phyloP scores from a whole-genome alignment of 2,797 vertebrate species.

The Pangasius macronema region DNA sequence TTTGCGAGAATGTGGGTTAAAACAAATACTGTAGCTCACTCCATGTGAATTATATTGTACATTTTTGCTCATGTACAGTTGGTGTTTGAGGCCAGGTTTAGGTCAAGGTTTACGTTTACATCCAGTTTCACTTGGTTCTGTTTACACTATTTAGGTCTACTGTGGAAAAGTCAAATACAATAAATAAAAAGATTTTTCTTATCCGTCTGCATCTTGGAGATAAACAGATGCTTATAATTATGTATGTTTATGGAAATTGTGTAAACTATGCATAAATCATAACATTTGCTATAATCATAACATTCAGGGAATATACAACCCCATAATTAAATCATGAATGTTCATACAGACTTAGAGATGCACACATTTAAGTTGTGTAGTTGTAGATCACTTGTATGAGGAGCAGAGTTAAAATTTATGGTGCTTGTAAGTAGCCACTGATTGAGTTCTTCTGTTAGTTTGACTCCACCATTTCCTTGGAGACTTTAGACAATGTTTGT shows the following conservation, averaged over 20 bases:
- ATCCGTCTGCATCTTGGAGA: constrained; percentile 59
- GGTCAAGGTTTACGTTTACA: constrained; percentile 69
- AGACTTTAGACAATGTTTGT: constrained; percentile 25
- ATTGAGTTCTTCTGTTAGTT: constrained; percentile 12
- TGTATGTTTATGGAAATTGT: background rate
- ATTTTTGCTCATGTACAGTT: constrained; percentile 62
- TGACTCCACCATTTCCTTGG: constrained; percentile 25
- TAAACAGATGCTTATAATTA: constrained; percentile 64
- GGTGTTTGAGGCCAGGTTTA: background rate
- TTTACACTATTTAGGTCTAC: constrained; percentile 63
- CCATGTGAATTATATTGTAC: background rate
- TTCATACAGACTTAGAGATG: constrained; percentile 6
- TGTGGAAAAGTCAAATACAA: constrained; percentile 54
- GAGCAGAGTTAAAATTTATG: background rate
- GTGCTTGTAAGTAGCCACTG: background rate
- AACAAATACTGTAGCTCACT: background rate
- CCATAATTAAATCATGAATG: background rate
- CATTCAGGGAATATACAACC: background rate
- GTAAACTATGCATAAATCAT: constrained; percentile 32
- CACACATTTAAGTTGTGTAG: background rate
- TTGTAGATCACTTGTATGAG: background rate
- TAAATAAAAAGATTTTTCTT: constrained; percentile 64
- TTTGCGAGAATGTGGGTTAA: background rate
- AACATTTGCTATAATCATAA: background rate
- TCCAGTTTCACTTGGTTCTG: constrained; percentile 70